These are phyloP conservation scores for Gavia stellata DNA, from an alignment of 2,113 vertebrate genomes.

Conservation along the genomic window DNA sequence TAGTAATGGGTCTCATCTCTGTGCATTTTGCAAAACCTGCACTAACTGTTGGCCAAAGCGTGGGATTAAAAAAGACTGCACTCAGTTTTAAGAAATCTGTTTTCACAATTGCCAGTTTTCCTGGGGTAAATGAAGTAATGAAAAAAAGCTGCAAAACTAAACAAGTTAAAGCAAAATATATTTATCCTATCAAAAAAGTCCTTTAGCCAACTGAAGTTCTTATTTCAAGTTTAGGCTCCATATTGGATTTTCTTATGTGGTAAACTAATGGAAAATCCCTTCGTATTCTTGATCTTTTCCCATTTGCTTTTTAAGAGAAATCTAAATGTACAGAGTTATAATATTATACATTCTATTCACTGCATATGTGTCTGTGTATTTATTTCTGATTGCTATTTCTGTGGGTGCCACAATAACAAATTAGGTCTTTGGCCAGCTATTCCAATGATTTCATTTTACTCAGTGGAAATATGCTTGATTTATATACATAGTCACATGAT, in stretches of 20 bases:
- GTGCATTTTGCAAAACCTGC: not conserved
- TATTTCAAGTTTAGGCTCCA: not conserved
- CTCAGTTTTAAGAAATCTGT: not conserved
- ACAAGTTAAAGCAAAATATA: not conserved
- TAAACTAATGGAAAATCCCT: not conserved
- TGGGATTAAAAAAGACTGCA: not conserved
- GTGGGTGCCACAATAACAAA: not conserved
- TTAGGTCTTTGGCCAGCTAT: not conserved
- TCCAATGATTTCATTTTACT: slow-evolving; percentile 25
- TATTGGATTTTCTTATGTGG: not conserved
- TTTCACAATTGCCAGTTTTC: not conserved
- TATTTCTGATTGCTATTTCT: not conserved
- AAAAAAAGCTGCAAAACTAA: not conserved
- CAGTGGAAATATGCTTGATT: slow-evolving; percentile 43
- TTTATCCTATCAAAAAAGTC: not conserved
- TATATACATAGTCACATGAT: slow-evolving; percentile 43
- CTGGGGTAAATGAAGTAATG: not conserved
- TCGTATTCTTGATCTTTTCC: not conserved
- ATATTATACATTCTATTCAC: not conserved
- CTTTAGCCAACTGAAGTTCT: not conserved
- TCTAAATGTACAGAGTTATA: not conserved
- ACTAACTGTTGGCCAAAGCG: not conserved
- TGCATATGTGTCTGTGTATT: not conserved
- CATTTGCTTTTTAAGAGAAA: not conserved
- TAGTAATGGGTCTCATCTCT: not conserved